Percentiles rank a stretch among this genome's conserved stretches.
Evolutionary conservation across 2,888 invertebrate genomes (phyloP).

Genomic region (Campoletis raptor): DNA sequence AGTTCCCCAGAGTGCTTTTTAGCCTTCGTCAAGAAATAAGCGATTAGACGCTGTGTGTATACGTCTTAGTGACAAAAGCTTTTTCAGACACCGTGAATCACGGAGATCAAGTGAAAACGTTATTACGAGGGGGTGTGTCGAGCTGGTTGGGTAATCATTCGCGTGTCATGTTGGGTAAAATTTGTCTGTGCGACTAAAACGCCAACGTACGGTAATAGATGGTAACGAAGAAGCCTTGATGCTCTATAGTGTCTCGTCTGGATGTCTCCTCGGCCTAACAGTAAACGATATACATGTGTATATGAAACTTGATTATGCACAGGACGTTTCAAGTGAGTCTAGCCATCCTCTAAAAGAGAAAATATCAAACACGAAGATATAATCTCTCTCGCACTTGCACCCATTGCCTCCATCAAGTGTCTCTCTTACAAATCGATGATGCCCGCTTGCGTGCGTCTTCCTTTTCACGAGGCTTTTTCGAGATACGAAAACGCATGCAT

Average conservation of each 20-base stretch:
- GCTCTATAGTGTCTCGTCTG: constrained; percentile 26
- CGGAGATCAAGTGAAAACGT: constrained; percentile 5
- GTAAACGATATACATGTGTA: not conserved
- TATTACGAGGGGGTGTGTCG: not conserved
- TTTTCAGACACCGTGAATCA: not conserved
- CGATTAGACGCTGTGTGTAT: constrained; percentile 20
- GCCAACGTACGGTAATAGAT: constrained; percentile 54
- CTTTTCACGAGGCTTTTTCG: not conserved
- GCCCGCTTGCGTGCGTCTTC: not conserved
- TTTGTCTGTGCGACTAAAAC: constrained; percentile 39
- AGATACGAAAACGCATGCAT: too few species aligned
- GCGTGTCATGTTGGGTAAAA: constrained; percentile 22
- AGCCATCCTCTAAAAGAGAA: not conserved
- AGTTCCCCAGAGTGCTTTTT: constrained; percentile 20
- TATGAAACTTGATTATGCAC: not conserved
- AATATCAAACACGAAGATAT: not conserved
- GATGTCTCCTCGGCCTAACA: not conserved
- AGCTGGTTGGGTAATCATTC: constrained; percentile 31
- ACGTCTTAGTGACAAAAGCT: constrained; percentile 2
- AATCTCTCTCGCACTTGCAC: not conserved
- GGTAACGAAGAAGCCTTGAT: constrained; percentile 64
- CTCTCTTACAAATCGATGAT: not conserved
- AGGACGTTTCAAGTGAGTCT: not conserved
- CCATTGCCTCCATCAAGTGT: not conserved
- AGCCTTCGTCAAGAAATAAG: constrained; percentile 23